Evolutionary conservation across 2,888 invertebrate genomes (phyloP).

Genomic region (Xanthorhoe spadicearia): DNA sequence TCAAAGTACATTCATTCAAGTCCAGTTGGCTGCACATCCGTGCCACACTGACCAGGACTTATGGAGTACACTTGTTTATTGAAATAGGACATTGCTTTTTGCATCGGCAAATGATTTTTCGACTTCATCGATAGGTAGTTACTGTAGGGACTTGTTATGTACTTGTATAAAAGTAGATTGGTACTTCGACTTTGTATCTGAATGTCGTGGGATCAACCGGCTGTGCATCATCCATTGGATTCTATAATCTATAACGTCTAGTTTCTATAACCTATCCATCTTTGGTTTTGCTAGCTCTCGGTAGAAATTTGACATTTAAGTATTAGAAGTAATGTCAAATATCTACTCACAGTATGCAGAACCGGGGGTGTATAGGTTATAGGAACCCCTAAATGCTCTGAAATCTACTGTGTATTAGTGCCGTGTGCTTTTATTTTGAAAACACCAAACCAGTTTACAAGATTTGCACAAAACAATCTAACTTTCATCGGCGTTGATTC

Average conservation of each 20-base stretch:
- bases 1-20: constrained; percentile 9
- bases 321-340: no score
- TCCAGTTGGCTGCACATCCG: constrained; percentile 10
- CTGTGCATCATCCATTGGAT: no score
- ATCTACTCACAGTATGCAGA: no score
- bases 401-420: not conserved
- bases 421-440: not conserved
- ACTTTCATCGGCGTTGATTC: constrained; percentile 7
- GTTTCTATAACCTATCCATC: no score
- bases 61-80: not conserved
- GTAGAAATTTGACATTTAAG: no score
- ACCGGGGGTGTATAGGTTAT: no score
- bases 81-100: not conserved
- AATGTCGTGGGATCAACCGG: no score
- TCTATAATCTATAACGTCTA: no score
- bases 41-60: not conserved
- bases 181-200: not conserved
- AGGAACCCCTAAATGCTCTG: not conserved
- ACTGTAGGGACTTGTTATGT: not conserved
- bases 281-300: no score
- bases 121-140: not conserved
- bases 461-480: constrained; percentile 8
- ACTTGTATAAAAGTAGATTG: no score
- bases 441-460: not conserved
- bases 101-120: not conserved